A percentile compares a stretch with the other conserved stretches of the same genome.
These are phyloP conservation scores for Peromyscus eremicus DNA, from an alignment of 2,797 vertebrate genomes.

Conservation along the genomic window DNA sequence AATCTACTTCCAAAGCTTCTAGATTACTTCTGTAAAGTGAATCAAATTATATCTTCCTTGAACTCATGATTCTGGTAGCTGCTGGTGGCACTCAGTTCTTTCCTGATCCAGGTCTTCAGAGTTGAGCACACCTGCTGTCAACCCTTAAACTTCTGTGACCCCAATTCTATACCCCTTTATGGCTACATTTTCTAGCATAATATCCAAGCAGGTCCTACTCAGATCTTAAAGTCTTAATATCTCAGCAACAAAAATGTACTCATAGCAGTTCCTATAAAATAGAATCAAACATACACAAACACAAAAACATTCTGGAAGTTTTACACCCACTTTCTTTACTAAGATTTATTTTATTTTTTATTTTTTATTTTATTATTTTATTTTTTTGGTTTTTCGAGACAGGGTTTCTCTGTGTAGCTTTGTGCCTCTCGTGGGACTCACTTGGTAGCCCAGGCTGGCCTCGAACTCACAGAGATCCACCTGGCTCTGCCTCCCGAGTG, in stretches of 20 bases:
- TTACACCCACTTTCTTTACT: neutral
- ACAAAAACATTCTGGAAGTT: neutral
- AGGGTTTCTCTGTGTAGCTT: too few species aligned
- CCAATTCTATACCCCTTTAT: fast-evolving
- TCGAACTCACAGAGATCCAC: too few species aligned
- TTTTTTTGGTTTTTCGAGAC: too few species aligned
- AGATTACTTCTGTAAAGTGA: neutral
- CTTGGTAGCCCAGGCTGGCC: too few species aligned
- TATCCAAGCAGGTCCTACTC: neutral
- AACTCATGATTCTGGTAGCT: neutral
- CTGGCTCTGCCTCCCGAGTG: too few species aligned
- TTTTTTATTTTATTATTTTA: too few species aligned
- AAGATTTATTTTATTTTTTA: too few species aligned
- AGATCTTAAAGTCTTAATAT: neutral
- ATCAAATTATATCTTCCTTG: neutral
- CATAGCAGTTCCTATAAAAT: neutral
- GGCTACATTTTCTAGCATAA: neutral
- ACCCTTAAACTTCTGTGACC: neutral
- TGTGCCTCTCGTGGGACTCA: too few species aligned
- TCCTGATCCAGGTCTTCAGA: neutral
- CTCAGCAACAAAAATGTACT: neutral
- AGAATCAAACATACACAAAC: neutral
- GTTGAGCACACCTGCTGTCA: neutral
- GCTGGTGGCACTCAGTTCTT: fast-evolving
- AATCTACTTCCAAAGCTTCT: neutral